Evolutionary conservation across 2,113 vertebrate genomes (phyloP).

Genomic region (Hypocryptadius cinnamomeus): DNA sequence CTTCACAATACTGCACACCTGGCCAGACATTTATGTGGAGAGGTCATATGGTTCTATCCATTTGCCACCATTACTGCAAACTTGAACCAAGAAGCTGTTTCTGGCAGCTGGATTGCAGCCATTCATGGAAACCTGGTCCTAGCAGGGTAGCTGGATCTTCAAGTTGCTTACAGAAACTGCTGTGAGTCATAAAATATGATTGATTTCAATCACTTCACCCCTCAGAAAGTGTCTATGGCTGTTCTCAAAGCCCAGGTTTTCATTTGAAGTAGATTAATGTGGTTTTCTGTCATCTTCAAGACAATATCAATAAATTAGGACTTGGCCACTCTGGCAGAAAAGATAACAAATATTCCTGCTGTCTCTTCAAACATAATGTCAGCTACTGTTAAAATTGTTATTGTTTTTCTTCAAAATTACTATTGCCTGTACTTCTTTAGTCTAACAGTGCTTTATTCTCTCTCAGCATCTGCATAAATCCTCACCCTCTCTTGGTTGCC

Average conservation of each 20-base stretch:
- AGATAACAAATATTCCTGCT: slow-evolving; percentile 5
- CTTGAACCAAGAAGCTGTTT: not conserved
- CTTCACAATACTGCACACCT: not conserved
- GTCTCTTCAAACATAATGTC: not conserved
- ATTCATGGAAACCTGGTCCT: not conserved
- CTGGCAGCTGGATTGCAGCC: not conserved
- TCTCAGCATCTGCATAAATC: not conserved
- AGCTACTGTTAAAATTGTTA: not conserved
- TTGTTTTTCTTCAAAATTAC: slow-evolving; percentile 18
- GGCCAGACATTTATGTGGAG: not conserved
- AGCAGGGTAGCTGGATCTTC: not conserved
- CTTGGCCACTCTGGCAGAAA: not conserved
- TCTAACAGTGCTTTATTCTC: not conserved
- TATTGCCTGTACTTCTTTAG: not conserved
- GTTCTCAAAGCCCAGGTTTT: slow-evolving; percentile 11
- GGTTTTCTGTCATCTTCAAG: slow-evolving; percentile 6
- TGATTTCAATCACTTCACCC: not conserved
- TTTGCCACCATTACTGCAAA: not conserved
- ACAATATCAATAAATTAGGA: slow-evolving; percentile 40
- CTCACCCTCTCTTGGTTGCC: not conserved
- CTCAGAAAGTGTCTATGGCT: not conserved
- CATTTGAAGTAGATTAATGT: slow-evolving; percentile 32
- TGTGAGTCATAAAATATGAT: not conserved
- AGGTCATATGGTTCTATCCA: not conserved
- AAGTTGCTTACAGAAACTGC: not conserved